These are phyloP conservation scores for Aurelia coerulea DNA, from an alignment of 30 jellyfish, hydroid and myxozoan genomes.

Conservation along the genomic window DNA sequence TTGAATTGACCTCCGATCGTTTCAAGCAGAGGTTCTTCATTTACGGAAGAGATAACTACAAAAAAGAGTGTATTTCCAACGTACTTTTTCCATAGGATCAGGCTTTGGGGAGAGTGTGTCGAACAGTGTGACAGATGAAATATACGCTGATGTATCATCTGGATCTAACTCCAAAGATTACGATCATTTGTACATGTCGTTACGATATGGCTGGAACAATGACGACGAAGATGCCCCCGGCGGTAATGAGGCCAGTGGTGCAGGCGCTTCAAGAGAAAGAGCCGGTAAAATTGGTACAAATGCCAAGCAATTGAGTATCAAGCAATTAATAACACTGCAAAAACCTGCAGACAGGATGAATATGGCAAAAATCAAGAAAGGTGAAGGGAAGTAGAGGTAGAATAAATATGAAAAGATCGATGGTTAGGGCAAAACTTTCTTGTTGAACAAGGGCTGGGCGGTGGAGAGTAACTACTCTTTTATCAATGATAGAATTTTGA, in stretches of 20 bases:
- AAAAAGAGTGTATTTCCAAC: not conserved
- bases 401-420: not conserved
- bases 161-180: not conserved
- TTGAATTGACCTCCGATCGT: too few species aligned
- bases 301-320: too few species aligned
- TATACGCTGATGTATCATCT: not conserved
- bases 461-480: too few species aligned
- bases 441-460: too few species aligned
- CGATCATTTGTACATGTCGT: slow-evolving; percentile 44
- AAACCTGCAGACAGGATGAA: slow-evolving; percentile 8
- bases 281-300: too few species aligned
- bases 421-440: too few species aligned
- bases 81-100: not conserved
- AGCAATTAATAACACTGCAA: not conserved
- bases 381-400: not conserved
- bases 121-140: too few species aligned
- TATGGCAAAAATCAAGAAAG: not conserved
- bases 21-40: too few species aligned
- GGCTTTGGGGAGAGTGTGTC: not conserved
- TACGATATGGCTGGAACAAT: slow-evolving; percentile 34
- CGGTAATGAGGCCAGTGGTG: not conserved
- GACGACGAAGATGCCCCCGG: slow-evolving; percentile 25
- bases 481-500: too few species aligned
- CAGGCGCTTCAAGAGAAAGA: too few species aligned
- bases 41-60: too few species aligned